These are phyloP conservation scores for Percopsis transmontana DNA, from an alignment of 2,113 vertebrate genomes.

Conservation along the genomic window DNA sequence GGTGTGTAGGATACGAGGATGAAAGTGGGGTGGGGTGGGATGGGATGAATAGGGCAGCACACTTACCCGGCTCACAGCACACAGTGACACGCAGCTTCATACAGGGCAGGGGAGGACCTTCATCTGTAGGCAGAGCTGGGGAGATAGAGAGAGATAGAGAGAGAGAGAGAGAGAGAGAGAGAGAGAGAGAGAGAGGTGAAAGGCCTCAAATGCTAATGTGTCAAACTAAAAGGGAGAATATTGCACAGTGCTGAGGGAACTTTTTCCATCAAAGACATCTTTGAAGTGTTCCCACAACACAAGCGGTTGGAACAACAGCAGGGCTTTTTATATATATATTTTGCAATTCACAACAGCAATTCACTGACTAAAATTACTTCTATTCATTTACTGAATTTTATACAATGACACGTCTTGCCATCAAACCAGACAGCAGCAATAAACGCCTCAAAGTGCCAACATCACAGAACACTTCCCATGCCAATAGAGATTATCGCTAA, in stretches of 20 bases:
- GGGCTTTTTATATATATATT: slow-evolving; percentile 8
- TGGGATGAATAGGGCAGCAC: slow-evolving; percentile 55
- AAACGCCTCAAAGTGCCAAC: slow-evolving; percentile 6
- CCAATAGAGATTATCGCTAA: slow-evolving; percentile 26
- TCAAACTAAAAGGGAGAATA: slow-evolving; percentile 9
- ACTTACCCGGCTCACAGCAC: slow-evolving; percentile 78
- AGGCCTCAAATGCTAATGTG: slow-evolving; percentile 4
- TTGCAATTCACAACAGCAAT: slow-evolving; percentile 2
- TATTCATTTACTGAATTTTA: no score
- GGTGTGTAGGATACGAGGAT: slow-evolving; percentile 4
- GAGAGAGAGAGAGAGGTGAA: slow-evolving; percentile 9
- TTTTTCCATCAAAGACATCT: slow-evolving; percentile 9
- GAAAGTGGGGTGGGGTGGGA: slow-evolving; percentile 48
- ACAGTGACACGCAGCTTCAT: slow-evolving; percentile 80
- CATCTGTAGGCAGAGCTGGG: slow-evolving; percentile 75
- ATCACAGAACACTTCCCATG: slow-evolving; percentile 14
- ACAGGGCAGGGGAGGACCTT: slow-evolving; percentile 76
- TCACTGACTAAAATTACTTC: no score
- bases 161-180: slow-evolving; percentile 13
- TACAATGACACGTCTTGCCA: no score
- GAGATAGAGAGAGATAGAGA: slow-evolving; percentile 5
- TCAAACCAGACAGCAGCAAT: slow-evolving; percentile 31
- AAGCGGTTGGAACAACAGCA: neutral
- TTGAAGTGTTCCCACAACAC: slow-evolving; percentile 1
- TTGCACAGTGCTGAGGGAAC: slow-evolving; percentile 10